These are phyloP conservation scores for Rhynchophorus ferrugineus DNA, from an alignment of 1,140 invertebrate species.

Conservation along the genomic window DNA sequence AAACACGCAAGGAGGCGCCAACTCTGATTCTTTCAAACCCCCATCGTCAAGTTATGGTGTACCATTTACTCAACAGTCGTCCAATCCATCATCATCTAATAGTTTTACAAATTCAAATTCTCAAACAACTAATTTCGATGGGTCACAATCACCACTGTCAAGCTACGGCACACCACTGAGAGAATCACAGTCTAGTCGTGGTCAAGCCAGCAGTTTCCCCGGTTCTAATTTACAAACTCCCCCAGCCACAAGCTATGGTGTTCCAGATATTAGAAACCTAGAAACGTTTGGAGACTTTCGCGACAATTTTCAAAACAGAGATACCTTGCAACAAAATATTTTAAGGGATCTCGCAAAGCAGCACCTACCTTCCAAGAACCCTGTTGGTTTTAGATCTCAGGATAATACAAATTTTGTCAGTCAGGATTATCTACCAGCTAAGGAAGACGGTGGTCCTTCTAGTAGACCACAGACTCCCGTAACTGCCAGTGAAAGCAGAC, in stretches of 20 bases:
- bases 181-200: too few relatives aligned
- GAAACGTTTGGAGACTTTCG: constrained; percentile 11
- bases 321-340: constrained; percentile 8
- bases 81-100: background rate
- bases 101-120: background rate
- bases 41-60: too few relatives aligned
- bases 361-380: constrained; percentile 6
- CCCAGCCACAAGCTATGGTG: constrained; percentile 13
- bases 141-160: too few relatives aligned
- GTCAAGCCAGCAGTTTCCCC: background rate
- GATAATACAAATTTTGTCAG: background rate
- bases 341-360: constrained; percentile 7
- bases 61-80: background rate
- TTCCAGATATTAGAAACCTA: constrained; percentile 8
- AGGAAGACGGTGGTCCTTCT: background rate
- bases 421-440: constrained; percentile 7
- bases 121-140: background rate
- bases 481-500: background rate
- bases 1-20: too few relatives aligned
- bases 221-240: background rate
- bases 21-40: too few relatives aligned
- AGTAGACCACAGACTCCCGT: background rate
- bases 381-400: constrained; percentile 10
- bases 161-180: too few relatives aligned
- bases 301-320: background rate